These are phyloP conservation scores for Heliconius erato DNA, from an alignment of 2,888 invertebrate species.

Conservation along the genomic window DNA sequence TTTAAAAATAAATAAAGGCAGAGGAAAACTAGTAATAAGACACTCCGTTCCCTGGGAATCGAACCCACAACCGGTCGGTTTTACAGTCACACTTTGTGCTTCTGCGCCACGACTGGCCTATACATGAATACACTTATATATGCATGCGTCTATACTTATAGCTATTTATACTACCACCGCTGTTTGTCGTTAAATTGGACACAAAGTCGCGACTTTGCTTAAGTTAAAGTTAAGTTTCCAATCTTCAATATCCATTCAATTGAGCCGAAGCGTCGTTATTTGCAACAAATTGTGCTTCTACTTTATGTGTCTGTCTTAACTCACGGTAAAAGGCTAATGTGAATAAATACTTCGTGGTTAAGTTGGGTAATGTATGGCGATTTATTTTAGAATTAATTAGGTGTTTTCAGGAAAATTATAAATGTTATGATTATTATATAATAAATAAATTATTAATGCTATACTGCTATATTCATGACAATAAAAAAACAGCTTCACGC, in stretches of 20 bases:
- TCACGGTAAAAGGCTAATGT: constrained; percentile 47
- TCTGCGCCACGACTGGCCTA: not conserved
- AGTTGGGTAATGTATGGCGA: constrained; percentile 27
- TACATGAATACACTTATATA: not conserved
- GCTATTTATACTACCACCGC: constrained; percentile 1
- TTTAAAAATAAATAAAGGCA: too few species aligned
- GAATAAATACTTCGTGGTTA: constrained; percentile 45
- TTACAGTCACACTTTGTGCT: too few species aligned
- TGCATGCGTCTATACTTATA: not conserved
- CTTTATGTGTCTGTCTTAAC: constrained; percentile 55
- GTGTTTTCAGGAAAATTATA: not conserved
- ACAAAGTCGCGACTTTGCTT: constrained; percentile 49
- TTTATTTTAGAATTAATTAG: constrained; percentile 30
- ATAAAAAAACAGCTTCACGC: too few species aligned
- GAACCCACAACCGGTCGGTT: too few species aligned
- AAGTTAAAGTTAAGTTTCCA: constrained; percentile 45
- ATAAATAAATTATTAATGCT: too few species aligned
- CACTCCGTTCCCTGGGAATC: too few species aligned
- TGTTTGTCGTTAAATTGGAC: constrained; percentile 61
- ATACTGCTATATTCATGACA: too few species aligned
- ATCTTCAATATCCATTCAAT: constrained; percentile 62
- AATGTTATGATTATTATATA: not conserved
- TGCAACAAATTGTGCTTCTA: constrained; percentile 60
- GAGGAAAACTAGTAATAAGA: too few species aligned
- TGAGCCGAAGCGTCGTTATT: constrained; percentile 58